Base-by-base conservation (phyloP, 2,113 vertebrate species). In the Rhinoptilus africanus region DNA sequence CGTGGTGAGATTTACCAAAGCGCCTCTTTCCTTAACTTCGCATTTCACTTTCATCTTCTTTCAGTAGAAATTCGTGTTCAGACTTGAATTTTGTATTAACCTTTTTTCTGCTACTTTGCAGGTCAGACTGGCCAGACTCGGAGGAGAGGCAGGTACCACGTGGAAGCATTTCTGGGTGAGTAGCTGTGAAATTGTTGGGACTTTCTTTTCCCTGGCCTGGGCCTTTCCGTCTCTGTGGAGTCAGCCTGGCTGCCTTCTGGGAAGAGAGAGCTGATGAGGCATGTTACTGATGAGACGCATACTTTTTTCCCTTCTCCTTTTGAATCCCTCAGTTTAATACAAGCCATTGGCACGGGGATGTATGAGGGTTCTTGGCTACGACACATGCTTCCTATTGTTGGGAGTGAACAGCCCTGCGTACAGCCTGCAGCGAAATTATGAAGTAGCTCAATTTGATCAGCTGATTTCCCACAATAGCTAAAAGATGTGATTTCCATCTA, bases 191-290 rank as follows among this genome's bases (percentile, higher is more conserved):
- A 95, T 89, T 79, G 39, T 54, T 78, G 77, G 66, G 66, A 85
- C 76, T 93, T 92, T 94, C 66, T 85, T 92, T 87, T 76, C 95
- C 63, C 76, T 82, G 73, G 83, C 57, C 90, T 59, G 69, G 80
- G 86, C 77, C 45, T 91, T 97, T 85, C 71, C 0, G 0, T 91
- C 77, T 91, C 93, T 10, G 45, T 83, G 93, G 95, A 97, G 94
- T 88, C 96, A 91, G 91, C 59, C 91, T 95, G 97, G 83, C 91
- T 95, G 95, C 84, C 94, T 94, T 92, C 86, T 91, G 96, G 91
- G 94, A 91, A 69, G 62, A 75, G 35, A 37, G 81, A 94, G 94
- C 80, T 93, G 97, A 97, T 93, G 95, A 92, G 93, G 89, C 91
- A 82, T 89, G 97, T 92, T 93, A 89, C 74, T 88, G 77, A 83